These are phyloP conservation scores for Drosophila bunnanda DNA, from an alignment of 2,888 invertebrate species.

Conservation along the genomic window DNA sequence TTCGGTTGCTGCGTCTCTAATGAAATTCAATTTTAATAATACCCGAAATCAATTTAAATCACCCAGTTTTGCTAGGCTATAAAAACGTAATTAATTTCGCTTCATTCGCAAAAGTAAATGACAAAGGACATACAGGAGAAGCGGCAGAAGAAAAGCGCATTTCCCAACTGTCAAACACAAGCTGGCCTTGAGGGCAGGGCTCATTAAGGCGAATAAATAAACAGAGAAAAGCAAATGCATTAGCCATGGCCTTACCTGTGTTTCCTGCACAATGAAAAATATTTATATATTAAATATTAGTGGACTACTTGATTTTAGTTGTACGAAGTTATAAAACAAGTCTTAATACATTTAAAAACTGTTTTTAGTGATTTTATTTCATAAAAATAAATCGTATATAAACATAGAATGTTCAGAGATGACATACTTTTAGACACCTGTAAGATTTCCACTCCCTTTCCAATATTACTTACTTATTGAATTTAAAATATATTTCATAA, in stretches of 20 bases:
- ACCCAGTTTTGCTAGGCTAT: not conserved
- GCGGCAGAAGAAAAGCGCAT: conserved; percentile 37
- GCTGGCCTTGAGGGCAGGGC: conserved; percentile 55
- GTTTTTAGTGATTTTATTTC: no score
- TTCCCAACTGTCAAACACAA: conserved; percentile 57
- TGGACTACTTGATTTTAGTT: no score
- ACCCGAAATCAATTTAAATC: conserved; percentile 5
- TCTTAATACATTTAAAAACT: not conserved
- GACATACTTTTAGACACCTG: no score
- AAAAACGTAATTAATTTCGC: conserved; percentile 52
- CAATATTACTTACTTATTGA: not conserved
- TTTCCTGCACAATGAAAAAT: not conserved
- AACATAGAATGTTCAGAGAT: no score
- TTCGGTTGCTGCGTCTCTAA: not conserved
- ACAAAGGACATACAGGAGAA: conserved; percentile 7
- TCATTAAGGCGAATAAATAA: conserved; percentile 61
- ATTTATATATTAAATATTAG: not conserved
- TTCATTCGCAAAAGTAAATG: conserved; percentile 21
- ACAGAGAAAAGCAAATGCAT: conserved; percentile 43
- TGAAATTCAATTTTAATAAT: conserved; percentile 1
- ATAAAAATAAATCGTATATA: no score
- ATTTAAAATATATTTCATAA: not conserved
- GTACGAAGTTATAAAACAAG: not conserved
- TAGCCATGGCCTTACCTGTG: conserved; percentile 24
- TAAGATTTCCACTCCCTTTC: not conserved